Evolutionary conservation across 2,888 invertebrate species (phyloP).

Genomic region (Venustoraphidia nigricollis): DNA sequence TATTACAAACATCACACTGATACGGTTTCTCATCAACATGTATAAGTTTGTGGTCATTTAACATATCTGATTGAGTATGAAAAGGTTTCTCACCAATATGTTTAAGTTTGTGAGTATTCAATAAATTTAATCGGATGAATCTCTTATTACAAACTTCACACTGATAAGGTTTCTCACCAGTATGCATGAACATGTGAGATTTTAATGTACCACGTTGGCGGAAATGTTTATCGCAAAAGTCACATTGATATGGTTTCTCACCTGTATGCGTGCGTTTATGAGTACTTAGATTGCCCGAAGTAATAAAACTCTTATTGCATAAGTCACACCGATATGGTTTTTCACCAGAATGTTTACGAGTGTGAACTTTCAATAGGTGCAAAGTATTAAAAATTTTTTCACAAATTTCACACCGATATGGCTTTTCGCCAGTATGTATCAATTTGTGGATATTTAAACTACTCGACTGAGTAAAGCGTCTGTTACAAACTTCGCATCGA

Average conservation of each 20-base stretch:
- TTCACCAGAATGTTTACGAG: not conserved
- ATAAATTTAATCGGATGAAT: not conserved
- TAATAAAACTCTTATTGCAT: not conserved
- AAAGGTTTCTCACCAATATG: no score
- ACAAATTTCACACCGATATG: not conserved
- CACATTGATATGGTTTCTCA: not conserved
- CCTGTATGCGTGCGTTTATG: not conserved
- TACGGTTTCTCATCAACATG: no score
- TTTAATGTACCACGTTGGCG: not conserved
- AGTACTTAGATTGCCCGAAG: not conserved
- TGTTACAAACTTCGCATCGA: not conserved
- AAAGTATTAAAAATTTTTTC: not conserved
- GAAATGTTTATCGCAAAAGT: not conserved
- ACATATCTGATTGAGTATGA: no score
- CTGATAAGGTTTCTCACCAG: not conserved
- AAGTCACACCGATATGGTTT: not conserved
- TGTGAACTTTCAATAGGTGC: not conserved
- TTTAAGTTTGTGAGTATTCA: not conserved
- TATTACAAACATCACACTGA: no score
- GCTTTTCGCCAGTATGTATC: not conserved
- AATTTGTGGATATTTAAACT: not conserved
- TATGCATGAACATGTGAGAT: not conserved
- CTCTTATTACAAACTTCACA: conserved; percentile 1
- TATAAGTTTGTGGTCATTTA: no score
- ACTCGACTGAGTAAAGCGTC: not conserved